These are phyloP conservation scores for Rhizoglyphus robini DNA, from an alignment of 1,140 invertebrate species.

Conservation along the genomic window DNA sequence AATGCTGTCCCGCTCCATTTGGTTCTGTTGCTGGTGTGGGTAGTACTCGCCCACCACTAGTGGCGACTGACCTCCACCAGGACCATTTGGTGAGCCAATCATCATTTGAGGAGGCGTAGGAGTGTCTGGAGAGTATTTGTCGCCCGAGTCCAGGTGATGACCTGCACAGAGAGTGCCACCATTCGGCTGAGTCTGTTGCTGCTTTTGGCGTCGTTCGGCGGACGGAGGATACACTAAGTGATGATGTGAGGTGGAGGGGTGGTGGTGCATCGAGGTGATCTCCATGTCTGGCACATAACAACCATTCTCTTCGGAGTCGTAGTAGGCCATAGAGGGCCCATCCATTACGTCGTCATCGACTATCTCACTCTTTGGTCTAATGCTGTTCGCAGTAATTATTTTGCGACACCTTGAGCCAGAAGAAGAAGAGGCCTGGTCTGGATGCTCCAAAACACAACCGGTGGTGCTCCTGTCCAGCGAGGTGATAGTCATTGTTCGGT, in stretches of 20 bases:
- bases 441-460: neutral
- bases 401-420: neutral
- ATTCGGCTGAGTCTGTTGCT: slow-evolving; percentile 21
- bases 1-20: neutral
- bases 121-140: slow-evolving; percentile 19
- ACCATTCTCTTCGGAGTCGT: slow-evolving; percentile 24
- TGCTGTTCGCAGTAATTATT: slow-evolving; percentile 12
- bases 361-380: neutral
- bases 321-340: neutral
- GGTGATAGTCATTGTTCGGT: slow-evolving; percentile 22
- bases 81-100: neutral
- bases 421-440: slow-evolving; percentile 1
- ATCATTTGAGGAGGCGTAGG: slow-evolving; percentile 2
- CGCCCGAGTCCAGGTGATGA: neutral
- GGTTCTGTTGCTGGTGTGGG: slow-evolving; percentile 12
- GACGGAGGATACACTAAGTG: slow-evolving; percentile 23
- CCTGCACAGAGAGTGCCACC: slow-evolving; percentile 20
- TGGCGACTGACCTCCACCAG: neutral
- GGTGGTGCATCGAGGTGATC: neutral
- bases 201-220: slow-evolving; percentile 24
- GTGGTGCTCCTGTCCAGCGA: neutral
- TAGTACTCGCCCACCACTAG: slow-evolving; percentile 7
- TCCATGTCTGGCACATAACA: slow-evolving; percentile 30
- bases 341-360: slow-evolving; percentile 22
- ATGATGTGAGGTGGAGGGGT: neutral